Base-by-base conservation (phyloP, 2,888 invertebrate species). In the Drosophila subquinaria region DNA sequence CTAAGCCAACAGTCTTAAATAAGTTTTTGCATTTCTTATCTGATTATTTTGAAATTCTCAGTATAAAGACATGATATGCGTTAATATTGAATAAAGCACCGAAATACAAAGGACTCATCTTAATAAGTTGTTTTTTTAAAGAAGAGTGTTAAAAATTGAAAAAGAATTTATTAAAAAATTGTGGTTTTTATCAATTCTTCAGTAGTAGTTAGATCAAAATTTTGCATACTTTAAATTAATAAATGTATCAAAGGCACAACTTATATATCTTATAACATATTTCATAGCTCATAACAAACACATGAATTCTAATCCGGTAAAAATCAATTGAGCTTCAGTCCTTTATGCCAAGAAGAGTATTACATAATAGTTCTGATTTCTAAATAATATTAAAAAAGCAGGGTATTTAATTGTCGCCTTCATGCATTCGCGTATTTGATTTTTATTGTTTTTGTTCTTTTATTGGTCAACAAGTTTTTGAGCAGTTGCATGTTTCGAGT, bases 401-500 rank as follows among this genome's bases (percentile, higher is more conserved):
- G 76, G 27, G 79, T 64, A 57, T 65, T 17, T 23, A 33, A n/a
- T 38, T 0, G 38, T 47, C 15, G 1, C 0, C 8, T 13, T 2
- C 0, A 0, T 4, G 0, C 0, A n/a, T 0, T 3, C 15, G 10
- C 11, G 17, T 30, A 0, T 33, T 60, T 8, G 3, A 35, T 36
- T 33, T 48, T 40, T 50, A 5, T n/a, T 51, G 40, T 20, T 50
- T 40, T 48, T 63, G 23, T 20, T 50, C 43, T 47, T 63, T 60
- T 76, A 76, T 76, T 76, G 65, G 53, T 27, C 53, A 65, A 71
- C 38, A 67, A 69, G 51, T 69, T 75, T 82, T 72, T 64, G 75
- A 73, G 69, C 62, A 73, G 62, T 73, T 80, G 73, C 83, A 69
- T 88, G 80, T 88, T 81, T 65, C 48, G 45, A 79, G 57, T 66